Evolutionary conservation across 1,140 invertebrate species (phyloP).

Genomic region (Dendrolimus punctatus): DNA sequence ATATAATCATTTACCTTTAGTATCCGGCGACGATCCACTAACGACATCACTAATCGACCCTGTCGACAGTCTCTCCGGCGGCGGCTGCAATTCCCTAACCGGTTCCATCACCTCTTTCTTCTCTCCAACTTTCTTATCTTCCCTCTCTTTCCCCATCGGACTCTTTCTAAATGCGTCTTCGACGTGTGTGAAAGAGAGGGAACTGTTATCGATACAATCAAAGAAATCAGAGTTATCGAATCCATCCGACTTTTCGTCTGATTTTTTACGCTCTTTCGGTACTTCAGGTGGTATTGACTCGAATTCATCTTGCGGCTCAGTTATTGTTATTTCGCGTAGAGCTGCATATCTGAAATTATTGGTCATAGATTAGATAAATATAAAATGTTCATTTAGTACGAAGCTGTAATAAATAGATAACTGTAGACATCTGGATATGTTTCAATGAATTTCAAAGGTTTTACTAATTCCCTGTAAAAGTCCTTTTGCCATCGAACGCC

Average conservation of each 20-base stretch:
- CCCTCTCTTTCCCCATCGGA: slow-evolving; percentile 58
- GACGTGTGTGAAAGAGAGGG: slow-evolving; percentile 60
- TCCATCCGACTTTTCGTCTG: slow-evolving; percentile 67
- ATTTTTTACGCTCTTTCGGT: slow-evolving; percentile 62
- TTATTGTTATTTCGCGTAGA: slow-evolving; percentile 78
- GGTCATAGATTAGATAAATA: background rate
- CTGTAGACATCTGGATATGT: too few relatives aligned
- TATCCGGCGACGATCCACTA: slow-evolving; percentile 75
- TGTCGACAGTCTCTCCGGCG: slow-evolving; percentile 58
- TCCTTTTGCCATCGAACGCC: too few relatives aligned
- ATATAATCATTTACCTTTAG: slow-evolving; percentile 48
- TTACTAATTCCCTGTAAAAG: too few relatives aligned
- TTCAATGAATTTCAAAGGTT: too few relatives aligned
- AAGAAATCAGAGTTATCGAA: slow-evolving; percentile 71
- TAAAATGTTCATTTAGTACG: background rate
- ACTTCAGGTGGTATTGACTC: slow-evolving; percentile 64
- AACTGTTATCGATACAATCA: slow-evolving; percentile 67
- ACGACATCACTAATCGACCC: slow-evolving; percentile 74
- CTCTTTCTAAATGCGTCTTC: slow-evolving; percentile 69
- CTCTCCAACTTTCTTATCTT: slow-evolving; percentile 42
- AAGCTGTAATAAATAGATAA: background rate
- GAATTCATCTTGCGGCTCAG: slow-evolving; percentile 73
- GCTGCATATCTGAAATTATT: slow-evolving; percentile 73
- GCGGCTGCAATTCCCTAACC: slow-evolving; percentile 39
- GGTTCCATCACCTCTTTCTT: slow-evolving; percentile 41